Conservation (phyloP, 2,113 vertebrate species). For the Thoracochromis brauschi region DNA sequence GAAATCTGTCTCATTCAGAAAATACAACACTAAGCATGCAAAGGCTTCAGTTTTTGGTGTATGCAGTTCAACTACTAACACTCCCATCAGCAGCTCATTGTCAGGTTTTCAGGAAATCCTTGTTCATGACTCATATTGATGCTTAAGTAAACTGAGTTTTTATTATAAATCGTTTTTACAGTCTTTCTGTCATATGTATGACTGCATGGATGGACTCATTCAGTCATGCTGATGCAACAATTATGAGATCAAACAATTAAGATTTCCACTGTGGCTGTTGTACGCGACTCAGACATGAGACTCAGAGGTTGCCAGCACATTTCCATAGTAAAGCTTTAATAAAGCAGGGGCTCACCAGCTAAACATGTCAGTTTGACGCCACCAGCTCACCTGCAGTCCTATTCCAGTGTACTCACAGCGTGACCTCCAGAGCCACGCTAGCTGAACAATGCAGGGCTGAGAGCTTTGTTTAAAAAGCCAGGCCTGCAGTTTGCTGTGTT, state of each 20-base stretch:
- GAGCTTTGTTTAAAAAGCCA: conserved; percentile 33
- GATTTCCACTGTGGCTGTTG: not conserved
- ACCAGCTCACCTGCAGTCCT: not conserved
- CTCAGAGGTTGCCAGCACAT: not conserved
- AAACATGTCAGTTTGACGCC: not conserved
- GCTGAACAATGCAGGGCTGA: not conserved
- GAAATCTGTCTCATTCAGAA: not conserved
- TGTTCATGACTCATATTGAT: not conserved
- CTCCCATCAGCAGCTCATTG: not conserved
- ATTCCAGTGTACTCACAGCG: not conserved
- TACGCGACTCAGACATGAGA: not conserved
- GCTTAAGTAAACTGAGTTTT: not conserved
- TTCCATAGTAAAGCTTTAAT: not conserved
- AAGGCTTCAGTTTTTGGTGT: not conserved
- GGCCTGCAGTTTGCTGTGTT: not conserved
- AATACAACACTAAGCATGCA: not conserved
- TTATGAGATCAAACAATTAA: not conserved
- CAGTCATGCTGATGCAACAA: not conserved
- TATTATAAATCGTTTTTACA: not conserved
- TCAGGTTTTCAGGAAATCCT: not conserved
- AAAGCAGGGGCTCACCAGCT: not conserved
- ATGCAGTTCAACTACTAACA: not conserved
- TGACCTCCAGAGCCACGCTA: not conserved
- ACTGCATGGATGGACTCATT: not conserved
- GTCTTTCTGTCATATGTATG: not conserved